phyloP scores from a whole-genome alignment of 2,888 invertebrate genomes.

The Mythimna loreyi region DNA sequence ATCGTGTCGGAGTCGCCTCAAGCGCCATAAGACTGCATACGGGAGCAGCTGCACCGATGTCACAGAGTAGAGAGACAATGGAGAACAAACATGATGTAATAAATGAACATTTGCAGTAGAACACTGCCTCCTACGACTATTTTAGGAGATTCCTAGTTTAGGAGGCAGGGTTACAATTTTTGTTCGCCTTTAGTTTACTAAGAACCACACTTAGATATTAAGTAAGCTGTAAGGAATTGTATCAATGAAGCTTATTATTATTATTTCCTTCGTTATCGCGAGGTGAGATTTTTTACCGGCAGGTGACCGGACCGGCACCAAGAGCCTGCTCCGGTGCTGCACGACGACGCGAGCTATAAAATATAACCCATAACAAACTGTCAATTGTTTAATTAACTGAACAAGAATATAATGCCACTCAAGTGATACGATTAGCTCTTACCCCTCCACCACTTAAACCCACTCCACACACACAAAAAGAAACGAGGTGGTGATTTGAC shows the following conservation, averaged over 20 bases:
- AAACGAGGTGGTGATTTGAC: too few species aligned
- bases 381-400: slow-evolving; percentile 67
- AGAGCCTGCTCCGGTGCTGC: slow-evolving; percentile 13
- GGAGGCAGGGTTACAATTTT: too few species aligned
- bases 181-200: too few species aligned
- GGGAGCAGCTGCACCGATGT: slow-evolving; percentile 70
- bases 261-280: slow-evolving; percentile 24
- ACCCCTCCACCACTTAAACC: too few species aligned
- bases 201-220: too few species aligned
- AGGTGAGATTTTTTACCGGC: slow-evolving; percentile 28
- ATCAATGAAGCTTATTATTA: too few species aligned
- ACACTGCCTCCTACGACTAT: too few species aligned
- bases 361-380: slow-evolving; percentile 66
- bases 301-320: slow-evolving; percentile 27
- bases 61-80: slow-evolving; percentile 31
- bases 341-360: slow-evolving; percentile 54
- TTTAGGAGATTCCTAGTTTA: too few species aligned
- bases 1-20: slow-evolving; percentile 70
- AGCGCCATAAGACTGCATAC: slow-evolving; percentile 66
- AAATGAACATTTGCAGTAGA: too few species aligned
- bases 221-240: too few species aligned
- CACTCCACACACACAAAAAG: too few species aligned
- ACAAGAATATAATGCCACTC: background rate
- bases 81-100: background rate
- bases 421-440: background rate